Conservation (phyloP, 2,113 vertebrate genomes). For the Capreolus pygargus region DNA sequence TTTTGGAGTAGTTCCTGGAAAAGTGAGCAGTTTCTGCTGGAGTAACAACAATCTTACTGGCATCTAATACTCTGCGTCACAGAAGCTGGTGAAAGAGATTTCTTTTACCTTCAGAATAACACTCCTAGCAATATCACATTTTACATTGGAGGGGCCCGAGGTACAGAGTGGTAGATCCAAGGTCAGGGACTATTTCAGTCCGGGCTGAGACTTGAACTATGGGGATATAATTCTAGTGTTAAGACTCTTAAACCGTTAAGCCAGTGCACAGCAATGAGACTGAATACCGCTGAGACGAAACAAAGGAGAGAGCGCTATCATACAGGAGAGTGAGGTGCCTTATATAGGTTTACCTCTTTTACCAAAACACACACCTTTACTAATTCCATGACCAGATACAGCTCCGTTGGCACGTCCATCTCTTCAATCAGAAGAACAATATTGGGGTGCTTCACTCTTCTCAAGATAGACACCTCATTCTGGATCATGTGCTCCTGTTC, state of each 20-base stretch:
- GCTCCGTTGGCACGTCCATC: conserved; percentile 93
- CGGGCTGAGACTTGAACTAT: background rate
- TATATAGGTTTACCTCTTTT: background rate
- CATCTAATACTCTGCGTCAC: background rate
- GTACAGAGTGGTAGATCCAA: background rate
- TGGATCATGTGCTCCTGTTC: conserved; percentile 98
- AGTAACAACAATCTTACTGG: background rate
- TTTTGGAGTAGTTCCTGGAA: background rate
- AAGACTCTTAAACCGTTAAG: background rate
- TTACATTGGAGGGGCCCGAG: background rate
- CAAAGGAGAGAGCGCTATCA: background rate
- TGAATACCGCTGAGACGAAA: background rate
- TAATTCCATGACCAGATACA: conserved; percentile 98
- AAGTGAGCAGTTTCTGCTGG: background rate
- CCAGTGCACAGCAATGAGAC: background rate
- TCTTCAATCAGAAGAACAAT: conserved; percentile 98
- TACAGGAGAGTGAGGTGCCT: background rate
- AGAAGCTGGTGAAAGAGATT: background rate
- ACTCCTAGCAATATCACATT: background rate
- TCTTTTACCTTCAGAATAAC: background rate
- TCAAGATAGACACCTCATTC: conserved; percentile 96
- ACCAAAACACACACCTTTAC: conserved; percentile 89
- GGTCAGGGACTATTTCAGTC: background rate
- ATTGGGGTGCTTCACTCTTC: conserved; percentile 97
- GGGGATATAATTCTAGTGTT: too few relatives aligned